Base-by-base conservation (phyloP, 1,140 invertebrate species). In the Leptinotarsa undecemlineata region DNA sequence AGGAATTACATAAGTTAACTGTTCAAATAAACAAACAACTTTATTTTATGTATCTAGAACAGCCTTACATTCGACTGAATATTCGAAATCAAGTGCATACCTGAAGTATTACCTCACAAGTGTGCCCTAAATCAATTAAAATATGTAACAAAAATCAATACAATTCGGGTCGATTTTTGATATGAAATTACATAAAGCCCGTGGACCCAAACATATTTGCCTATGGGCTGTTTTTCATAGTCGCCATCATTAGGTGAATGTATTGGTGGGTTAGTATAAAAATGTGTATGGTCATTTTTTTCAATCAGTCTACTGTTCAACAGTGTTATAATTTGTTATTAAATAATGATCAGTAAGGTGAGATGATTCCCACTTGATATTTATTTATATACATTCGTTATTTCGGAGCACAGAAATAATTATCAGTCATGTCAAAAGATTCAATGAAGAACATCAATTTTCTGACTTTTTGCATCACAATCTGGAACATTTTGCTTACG, bases 181-280 rank as follows among this genome's bases (percentile, higher is more conserved):
- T 47, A 17, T 19, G 26, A n/a, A 68, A 68, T 68, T 68, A 68
- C 66, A 47, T 68, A 68, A 68, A 33, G 23, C 13, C 23, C 8
- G 42, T 47, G 42, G 15, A 66, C 19, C 66, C 23, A 47, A n/a
- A 68, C 19, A 47, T 4, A 17, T 47, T 26, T 68, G 66, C 23
- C 66, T 33, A 68, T 19, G 33, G 66, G 66, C 66, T 66, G 42
- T 42, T 68, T 68, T 42, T 42, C 66, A 68, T 57, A n/a, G 51
- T 42, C 42, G 42, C n/a, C 66, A 68, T n/a, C 23, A 19, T 19
- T 8, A 15, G 19, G 42, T 68, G 66, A 68, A 68, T 19, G 51
- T 57, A 3, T 57, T n/a, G n/a, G 51, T 57, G 66, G 66, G 26
- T 76, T 42, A 68, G 69, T 71, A 71, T 71, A 71, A 71, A 71